A percentile compares a stretch with the other conserved stretches of the same genome.
Conservation (phyloP, 53 echinoderm and acorn worm species). For the Zoroaster sp. region DNA sequence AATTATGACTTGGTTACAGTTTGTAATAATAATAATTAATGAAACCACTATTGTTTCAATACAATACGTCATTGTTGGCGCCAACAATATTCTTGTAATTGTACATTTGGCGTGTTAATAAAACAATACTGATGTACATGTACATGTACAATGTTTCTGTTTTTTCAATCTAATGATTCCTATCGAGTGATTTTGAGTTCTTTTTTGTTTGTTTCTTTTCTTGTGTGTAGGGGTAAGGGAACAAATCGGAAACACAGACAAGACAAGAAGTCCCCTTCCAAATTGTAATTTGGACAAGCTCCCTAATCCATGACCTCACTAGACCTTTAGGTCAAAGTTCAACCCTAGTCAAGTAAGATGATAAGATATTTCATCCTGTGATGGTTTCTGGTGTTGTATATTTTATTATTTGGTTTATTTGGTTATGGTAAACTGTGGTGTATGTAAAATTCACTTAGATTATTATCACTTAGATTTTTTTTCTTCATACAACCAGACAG, state of each 20-base stretch:
- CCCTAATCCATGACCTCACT: conserved; percentile 44
- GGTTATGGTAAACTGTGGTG: too few relatives aligned
- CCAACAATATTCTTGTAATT: not conserved
- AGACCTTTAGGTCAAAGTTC: conserved; percentile 46
- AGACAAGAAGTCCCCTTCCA: conserved; percentile 51
- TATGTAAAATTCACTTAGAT: too few relatives aligned
- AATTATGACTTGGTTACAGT: not conserved
- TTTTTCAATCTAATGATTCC: not conserved
- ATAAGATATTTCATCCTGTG: not conserved
- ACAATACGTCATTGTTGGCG: not conserved
- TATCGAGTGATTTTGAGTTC: conserved; percentile 3
- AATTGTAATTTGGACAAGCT: conserved; percentile 54
- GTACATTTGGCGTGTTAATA: conserved; percentile 14
- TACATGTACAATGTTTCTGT: not conserved
- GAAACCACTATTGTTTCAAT: not conserved
- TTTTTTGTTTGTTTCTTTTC: not conserved
- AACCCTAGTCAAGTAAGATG: conserved; percentile 42
- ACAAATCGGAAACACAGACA: conserved; percentile 15
- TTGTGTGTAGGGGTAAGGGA: conserved; percentile 24
- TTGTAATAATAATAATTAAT: not conserved
- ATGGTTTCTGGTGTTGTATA: too few relatives aligned
- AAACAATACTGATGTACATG: conserved; percentile 27
- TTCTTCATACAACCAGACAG: too few relatives aligned
- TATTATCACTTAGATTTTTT: too few relatives aligned
- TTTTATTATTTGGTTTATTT: too few relatives aligned